These are phyloP conservation scores for Pipa parva DNA, from an alignment of 2,113 vertebrate genomes.

Conservation along the genomic window DNA sequence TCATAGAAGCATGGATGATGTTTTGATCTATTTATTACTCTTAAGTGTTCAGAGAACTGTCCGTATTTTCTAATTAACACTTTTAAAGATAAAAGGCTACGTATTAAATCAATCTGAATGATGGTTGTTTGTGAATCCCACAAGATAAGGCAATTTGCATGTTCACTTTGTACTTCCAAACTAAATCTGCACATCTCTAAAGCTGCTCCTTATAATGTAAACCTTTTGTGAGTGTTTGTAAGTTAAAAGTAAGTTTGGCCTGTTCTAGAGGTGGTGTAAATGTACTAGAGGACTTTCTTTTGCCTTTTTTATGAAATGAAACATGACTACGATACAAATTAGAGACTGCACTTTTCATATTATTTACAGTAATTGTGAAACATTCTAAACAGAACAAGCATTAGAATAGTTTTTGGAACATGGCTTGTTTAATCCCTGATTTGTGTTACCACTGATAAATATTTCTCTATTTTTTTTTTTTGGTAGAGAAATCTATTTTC, in stretches of 20 bases:
- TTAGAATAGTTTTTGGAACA: too few relatives aligned
- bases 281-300: constrained; percentile 76
- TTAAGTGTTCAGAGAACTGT: constrained; percentile 82
- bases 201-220: constrained; percentile 85
- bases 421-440: too few relatives aligned
- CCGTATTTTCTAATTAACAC: constrained; percentile 98
- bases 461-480: too few relatives aligned
- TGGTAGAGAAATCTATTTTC: too few relatives aligned
- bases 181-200: constrained; percentile 94
- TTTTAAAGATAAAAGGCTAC: constrained; percentile 98
- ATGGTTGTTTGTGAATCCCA: constrained; percentile 97
- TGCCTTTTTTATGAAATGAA: too few relatives aligned
- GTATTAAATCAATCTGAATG: constrained; percentile 99
- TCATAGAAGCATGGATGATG: constrained; percentile 75
- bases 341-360: constrained; percentile 63
- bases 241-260: constrained; percentile 79
- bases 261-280: constrained; percentile 69
- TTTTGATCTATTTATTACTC: constrained; percentile 83
- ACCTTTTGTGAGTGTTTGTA: constrained; percentile 84
- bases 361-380: too few relatives aligned
- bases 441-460: too few relatives aligned
- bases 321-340: constrained; percentile 73
- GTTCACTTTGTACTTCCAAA: constrained; percentile 95
- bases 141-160: constrained; percentile 99
- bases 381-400: too few relatives aligned